Evolutionary conservation across 2,888 invertebrate species (phyloP).

Genomic region (Ormyrus rosae): DNA sequence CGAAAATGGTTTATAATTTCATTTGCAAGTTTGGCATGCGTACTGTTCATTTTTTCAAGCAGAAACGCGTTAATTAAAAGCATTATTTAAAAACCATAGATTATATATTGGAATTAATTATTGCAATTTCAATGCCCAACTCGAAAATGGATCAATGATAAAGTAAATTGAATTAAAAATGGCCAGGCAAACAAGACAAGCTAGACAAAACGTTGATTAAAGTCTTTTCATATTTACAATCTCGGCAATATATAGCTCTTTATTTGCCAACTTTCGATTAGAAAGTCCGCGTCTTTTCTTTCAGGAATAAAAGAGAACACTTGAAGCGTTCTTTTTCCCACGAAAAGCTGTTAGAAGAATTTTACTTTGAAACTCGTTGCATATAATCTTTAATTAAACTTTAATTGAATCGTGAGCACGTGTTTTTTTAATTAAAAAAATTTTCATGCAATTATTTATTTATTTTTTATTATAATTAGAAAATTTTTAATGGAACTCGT

Average conservation of each 20-base stretch:
- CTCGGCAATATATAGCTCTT: slow-evolving; percentile 26
- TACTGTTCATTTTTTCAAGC: background rate
- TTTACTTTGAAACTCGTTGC: slow-evolving; percentile 30
- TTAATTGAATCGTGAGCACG: slow-evolving; percentile 35
- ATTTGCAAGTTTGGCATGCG: slow-evolving; percentile 30
- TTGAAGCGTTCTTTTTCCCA: slow-evolving; percentile 17
- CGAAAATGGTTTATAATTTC: slow-evolving; percentile 35
- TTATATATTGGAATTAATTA: too few relatives aligned
- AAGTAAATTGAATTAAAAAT: background rate
- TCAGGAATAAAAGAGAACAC: slow-evolving; percentile 47
- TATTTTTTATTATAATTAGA: slow-evolving; percentile 38
- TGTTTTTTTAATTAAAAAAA: slow-evolving; percentile 32
- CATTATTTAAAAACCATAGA: slow-evolving; percentile 20
- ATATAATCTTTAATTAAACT: slow-evolving; percentile 38
- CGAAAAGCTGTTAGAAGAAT: slow-evolving; percentile 24
- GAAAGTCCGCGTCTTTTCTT: slow-evolving; percentile 50
- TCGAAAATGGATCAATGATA: background rate
- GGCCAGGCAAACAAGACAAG: background rate
- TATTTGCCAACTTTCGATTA: slow-evolving; percentile 51
- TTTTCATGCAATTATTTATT: slow-evolving; percentile 36
- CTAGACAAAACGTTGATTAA: slow-evolving; percentile 27
- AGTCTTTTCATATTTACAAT: slow-evolving; percentile 37
- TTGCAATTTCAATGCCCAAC: too few relatives aligned
- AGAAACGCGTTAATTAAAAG: slow-evolving; percentile 21
- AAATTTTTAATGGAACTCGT: slow-evolving; percentile 24